Evolutionary conservation across 2,113 vertebrate genomes (phyloP), one percentile per base, ranked within the genome.

Genomic region (Progne subis): DNA sequence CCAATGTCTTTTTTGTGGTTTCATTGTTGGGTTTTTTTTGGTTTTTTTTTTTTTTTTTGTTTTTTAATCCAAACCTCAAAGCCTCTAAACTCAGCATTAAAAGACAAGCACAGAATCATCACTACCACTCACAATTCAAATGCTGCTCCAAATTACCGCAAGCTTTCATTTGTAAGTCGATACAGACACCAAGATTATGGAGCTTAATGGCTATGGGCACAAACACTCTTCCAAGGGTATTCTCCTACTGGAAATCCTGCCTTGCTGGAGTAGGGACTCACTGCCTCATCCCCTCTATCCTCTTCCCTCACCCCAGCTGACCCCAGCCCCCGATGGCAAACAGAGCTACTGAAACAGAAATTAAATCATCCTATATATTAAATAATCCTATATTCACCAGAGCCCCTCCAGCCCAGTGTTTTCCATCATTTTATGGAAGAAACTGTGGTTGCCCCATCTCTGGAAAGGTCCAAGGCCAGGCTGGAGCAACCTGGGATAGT

Each of bases 1-100:
- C 90, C 53, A 46, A 94, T 96, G 95, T 56, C 92, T 98, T 98
- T 98, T 96, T 96, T 98, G 93, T 96, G 95, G 95, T 97, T 97
- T 97, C 96, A 96, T 67, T 97, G 90, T 37, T 37, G 37, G n/a
- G n/a, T n/a, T n/a, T n/a, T 37, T 37, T 37, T 8, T 37, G 37
- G 37, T 37, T 37, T 37, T 37, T 37, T 37, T 37, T 37, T 37
- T n/a, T n/a, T n/a, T 37, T 37, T 37, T 8, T 37, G 37, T 37
- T 37, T 37, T 97, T 97, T 96, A 95, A 93, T 83, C 89, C 83
- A 97, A 94, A 96, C 88, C 90, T 98, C 95, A 98, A 97, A 98
- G 92, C 91, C 90, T 96, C 85, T 70, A 94, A 86, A 87, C 82
- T 91, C 78, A 26, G 94, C 93, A 96, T 67, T 95, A 97, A 94